Evolutionary conservation across 2,888 invertebrate species (phyloP).

Genomic region (Cataglyphis livida): DNA sequence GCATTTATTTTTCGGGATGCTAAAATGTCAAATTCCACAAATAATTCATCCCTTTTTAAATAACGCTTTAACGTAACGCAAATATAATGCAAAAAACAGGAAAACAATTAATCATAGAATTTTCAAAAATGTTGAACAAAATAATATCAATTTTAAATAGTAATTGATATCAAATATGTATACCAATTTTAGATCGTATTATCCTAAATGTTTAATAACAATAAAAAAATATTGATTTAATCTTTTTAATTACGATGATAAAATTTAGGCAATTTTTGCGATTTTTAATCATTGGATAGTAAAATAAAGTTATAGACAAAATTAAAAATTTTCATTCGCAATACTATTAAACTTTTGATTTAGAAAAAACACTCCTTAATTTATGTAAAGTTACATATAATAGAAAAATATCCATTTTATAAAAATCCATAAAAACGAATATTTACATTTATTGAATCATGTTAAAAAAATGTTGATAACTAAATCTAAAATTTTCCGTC

Average conservation of each 20-base stretch:
- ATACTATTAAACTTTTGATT: not conserved
- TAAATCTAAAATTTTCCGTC: not conserved
- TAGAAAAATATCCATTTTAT: not conserved
- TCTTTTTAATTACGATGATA: not conserved
- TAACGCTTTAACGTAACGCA: not conserved
- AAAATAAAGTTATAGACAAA: not conserved
- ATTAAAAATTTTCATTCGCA: constrained; percentile 1
- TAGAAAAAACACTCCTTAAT: not conserved
- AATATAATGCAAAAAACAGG: not conserved
- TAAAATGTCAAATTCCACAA: not conserved
- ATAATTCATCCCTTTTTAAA: not conserved
- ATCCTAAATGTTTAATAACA: not conserved
- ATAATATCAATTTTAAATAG: not conserved
- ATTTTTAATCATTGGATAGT: not conserved
- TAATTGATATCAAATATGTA: not conserved
- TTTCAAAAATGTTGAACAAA: not conserved
- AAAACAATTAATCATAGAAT: not conserved
- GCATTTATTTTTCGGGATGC: not conserved
- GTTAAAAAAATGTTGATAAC: not conserved
- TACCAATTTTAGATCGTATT: not conserved
- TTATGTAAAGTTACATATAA: not conserved
- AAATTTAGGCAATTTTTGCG: not conserved
- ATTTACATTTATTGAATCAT: not conserved
- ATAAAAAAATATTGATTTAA: not conserved
- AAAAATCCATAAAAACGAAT: not conserved